A percentile compares a stretch with the other conserved stretches of the same genome.
Evolutionary conservation across 2,797 vertebrate species (phyloP).

Genomic region (Myoxocephalus aenaeus): DNA sequence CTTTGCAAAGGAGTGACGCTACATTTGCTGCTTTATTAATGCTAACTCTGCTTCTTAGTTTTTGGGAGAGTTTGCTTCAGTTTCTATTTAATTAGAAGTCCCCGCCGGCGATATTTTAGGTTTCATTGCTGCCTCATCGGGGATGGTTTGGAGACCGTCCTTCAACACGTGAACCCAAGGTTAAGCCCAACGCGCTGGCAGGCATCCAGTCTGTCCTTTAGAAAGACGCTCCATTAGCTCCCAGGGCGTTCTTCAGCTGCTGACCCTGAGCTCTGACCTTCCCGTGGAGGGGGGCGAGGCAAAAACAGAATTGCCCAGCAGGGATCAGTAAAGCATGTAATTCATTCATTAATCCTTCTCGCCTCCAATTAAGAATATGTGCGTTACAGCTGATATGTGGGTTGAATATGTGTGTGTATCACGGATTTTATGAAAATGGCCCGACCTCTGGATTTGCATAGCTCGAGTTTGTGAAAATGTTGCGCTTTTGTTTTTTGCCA

Average conservation of each 20-base stretch:
- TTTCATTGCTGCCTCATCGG: background rate
- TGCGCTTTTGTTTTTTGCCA: background rate
- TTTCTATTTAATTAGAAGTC: background rate
- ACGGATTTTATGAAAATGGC: constrained; percentile 39
- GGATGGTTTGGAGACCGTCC: constrained; percentile 24
- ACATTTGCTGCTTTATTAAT: background rate
- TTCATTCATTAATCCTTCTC: constrained; percentile 73
- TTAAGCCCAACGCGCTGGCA: constrained; percentile 40
- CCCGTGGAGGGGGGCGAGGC: constrained; percentile 39
- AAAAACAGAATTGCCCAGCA: constrained; percentile 60
- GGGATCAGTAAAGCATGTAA: constrained; percentile 73
- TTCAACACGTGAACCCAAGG: constrained; percentile 32
- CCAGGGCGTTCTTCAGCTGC: constrained; percentile 48
- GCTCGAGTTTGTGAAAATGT: constrained; percentile 11
- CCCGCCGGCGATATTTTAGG: background rate
- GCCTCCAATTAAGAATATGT: constrained; percentile 62
- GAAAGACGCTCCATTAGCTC: constrained; percentile 49
- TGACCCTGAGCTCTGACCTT: constrained; percentile 68
- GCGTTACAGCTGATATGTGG: constrained; percentile 50
- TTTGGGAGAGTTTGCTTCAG: constrained; percentile 7
- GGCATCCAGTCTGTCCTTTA: constrained; percentile 41
- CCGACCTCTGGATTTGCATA: constrained; percentile 20
- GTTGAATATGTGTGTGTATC: constrained; percentile 48
- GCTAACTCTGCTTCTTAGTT: background rate
- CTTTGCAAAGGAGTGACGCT: constrained; percentile 11